A percentile compares a stretch with the other conserved stretches of the same genome.
Conservation (phyloP, 1,140 invertebrate genomes). For the Amphibalanus amphitrite region DNA sequence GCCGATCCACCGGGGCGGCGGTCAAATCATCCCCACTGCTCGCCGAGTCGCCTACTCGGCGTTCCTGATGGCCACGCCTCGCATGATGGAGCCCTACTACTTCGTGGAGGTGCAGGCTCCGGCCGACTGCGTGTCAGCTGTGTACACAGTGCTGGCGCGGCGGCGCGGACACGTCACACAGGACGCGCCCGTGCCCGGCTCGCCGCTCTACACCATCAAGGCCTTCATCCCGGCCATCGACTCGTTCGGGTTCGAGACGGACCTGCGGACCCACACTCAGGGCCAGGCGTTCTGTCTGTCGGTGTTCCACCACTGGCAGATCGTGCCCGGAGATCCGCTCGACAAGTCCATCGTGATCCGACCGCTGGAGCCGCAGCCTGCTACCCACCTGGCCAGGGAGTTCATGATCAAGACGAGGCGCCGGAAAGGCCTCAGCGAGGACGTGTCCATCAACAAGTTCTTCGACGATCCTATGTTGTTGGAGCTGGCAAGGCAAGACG, state of each 20-base stretch:
- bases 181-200: conserved; percentile 96
- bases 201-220: conserved; percentile 95
- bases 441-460: conserved; percentile 99
- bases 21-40: conserved; percentile 97
- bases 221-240: conserved; percentile 99
- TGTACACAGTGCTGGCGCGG: conserved; percentile 94
- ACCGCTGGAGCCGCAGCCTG: conserved; percentile 91
- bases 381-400: conserved; percentile 91
- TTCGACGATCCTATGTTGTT: conserved; percentile 99
- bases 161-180: conserved; percentile 93
- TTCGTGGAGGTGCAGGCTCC: conserved; percentile 98
- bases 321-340: conserved; percentile 94
- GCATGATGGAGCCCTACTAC: conserved; percentile 98
- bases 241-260: conserved; percentile 98
- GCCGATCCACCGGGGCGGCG: conserved; percentile 85
- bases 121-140: conserved; percentile 98
- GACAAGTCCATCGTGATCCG: conserved; percentile 94
- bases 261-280: conserved; percentile 92
- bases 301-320: conserved; percentile 99
- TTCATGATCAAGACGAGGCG: conserved; percentile 99
- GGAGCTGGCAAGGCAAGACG: conserved; percentile 94
- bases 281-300: conserved; percentile 96
- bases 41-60: conserved; percentile 95
- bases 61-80: conserved; percentile 95
- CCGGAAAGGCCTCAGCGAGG: conserved; percentile 93